Conservation (phyloP, 37 sponge, comb jelly and placozoan species). For the Cliona cf. orientalis region DNA sequence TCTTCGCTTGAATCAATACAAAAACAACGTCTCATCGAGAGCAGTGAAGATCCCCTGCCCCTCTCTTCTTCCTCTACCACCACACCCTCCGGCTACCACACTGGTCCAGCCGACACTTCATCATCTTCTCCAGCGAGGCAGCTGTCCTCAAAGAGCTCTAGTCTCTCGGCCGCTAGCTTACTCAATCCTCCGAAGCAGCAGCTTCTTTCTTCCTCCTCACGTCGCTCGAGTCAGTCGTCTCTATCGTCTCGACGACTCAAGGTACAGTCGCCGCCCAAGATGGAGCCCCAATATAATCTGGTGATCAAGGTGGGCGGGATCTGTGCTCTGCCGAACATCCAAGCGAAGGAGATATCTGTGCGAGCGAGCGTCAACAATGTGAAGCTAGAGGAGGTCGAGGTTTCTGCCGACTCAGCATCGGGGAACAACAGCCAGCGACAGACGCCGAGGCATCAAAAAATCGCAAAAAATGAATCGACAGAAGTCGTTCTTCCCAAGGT, state of each 20-base stretch:
- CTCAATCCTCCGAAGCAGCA: too few species aligned
- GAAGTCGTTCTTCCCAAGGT: slow-evolving; percentile 22
- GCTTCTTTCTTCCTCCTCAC: too few species aligned
- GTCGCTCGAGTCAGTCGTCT: neutral
- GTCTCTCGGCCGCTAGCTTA: too few species aligned
- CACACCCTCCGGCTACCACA: too few species aligned
- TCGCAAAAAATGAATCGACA: neutral
- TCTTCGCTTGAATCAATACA: too few species aligned
- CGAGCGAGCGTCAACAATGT: slow-evolving; percentile 25
- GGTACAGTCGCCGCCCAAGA: neutral
- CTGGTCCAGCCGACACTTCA: too few species aligned
- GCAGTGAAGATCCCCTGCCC: neutral
- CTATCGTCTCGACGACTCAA: neutral
- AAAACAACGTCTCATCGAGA: neutral
- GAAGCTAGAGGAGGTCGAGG: slow-evolving; percentile 17
- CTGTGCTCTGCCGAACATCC: slow-evolving; percentile 13
- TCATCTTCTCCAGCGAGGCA: too few species aligned
- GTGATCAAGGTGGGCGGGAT: slow-evolving; percentile 3
- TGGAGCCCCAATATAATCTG: slow-evolving; percentile 13
- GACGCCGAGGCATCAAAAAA: neutral
- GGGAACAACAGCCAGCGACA: too few species aligned
- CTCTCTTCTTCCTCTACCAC: too few species aligned
- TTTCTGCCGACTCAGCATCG: too few species aligned
- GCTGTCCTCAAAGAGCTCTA: too few species aligned
- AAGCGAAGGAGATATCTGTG: slow-evolving; percentile 21